phyloP scores from a whole-genome alignment of 1,140 invertebrate genomes.

The Diorhabda elongata region DNA sequence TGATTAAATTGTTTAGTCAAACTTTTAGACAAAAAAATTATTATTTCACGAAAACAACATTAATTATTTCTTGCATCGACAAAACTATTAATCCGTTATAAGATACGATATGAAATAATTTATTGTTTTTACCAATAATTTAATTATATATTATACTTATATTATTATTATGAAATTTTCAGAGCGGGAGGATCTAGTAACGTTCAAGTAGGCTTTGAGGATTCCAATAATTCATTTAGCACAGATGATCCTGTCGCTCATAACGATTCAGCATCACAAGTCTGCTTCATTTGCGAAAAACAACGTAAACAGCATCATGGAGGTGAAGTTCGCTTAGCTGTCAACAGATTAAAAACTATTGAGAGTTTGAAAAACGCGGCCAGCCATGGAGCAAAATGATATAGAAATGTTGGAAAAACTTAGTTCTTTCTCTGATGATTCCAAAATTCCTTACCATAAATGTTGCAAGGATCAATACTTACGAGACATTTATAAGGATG shows the following conservation, averaged over 20 bases:
- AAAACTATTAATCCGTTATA: constrained; percentile 6
- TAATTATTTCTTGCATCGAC: constrained; percentile 6
- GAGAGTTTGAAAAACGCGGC: constrained; percentile 17
- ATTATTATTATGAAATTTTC: constrained; percentile 14
- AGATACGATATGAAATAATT: constrained; percentile 6
- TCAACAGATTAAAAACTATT: constrained; percentile 17
- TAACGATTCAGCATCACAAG: constrained; percentile 16
- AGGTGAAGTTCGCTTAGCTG: constrained; percentile 19
- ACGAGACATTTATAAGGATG: no score
- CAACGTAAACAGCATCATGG: constrained; percentile 20
- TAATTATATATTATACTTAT: constrained; percentile 16
- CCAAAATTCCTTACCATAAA: constrained; percentile 24
- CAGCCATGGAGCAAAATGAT: constrained; percentile 21
- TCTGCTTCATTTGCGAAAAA: constrained; percentile 21
- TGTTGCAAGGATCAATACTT: constrained; percentile 25
- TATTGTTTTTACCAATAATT: constrained; percentile 16
- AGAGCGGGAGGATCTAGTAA: constrained; percentile 14
- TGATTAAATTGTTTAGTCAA: no score
- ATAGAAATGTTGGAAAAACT: constrained; percentile 24
- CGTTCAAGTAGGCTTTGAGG: constrained; percentile 15
- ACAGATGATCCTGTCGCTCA: constrained; percentile 17
- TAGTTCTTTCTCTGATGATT: constrained; percentile 23
- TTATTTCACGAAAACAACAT: no score
- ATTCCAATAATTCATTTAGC: constrained; percentile 14
- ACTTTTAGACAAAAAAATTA: no score